A percentile compares a stretch with the other conserved stretches of the same genome.
phyloP scores from a whole-genome alignment of 2,113 vertebrate genomes.

The Hippocampus mohnikei region DNA sequence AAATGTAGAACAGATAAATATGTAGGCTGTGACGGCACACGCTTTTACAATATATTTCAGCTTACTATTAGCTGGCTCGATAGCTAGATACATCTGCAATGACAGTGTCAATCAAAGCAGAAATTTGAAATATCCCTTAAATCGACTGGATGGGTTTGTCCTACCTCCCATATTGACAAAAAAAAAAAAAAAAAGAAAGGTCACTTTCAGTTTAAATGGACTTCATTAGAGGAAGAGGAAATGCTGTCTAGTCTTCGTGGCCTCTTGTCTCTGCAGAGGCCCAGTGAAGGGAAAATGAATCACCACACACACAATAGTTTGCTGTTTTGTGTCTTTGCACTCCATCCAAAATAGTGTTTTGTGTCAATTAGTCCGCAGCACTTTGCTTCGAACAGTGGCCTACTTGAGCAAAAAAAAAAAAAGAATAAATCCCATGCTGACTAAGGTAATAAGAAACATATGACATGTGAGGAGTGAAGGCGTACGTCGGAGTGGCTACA shows the following conservation, averaged over 20 bases:
- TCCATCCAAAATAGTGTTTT: slow-evolving; percentile 47
- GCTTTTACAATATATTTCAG: too few relatives aligned
- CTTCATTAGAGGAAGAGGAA: slow-evolving; percentile 38
- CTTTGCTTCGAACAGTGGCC: slow-evolving; percentile 46
- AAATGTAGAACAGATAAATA: background rate
- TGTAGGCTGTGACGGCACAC: background rate
- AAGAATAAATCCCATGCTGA: background rate
- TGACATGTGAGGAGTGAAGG: background rate
- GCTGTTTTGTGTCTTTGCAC: slow-evolving; percentile 39
- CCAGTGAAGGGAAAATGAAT: slow-evolving; percentile 44
- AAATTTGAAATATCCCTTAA: background rate
- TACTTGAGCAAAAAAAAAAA: slow-evolving; percentile 19
- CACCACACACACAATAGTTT: slow-evolving; percentile 47
- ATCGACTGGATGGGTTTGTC: background rate
- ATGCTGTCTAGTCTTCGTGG: slow-evolving; percentile 45
- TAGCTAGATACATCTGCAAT: background rate
- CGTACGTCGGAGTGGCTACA: background rate
- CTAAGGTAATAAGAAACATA: slow-evolving; percentile 6
- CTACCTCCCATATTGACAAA: slow-evolving; percentile 9
- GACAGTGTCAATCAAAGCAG: background rate
- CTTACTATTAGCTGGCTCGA: too few relatives aligned
- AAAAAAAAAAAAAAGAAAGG: background rate
- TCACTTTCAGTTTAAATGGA: slow-evolving; percentile 13
- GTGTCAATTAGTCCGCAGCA: slow-evolving; percentile 53
- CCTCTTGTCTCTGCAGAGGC: slow-evolving; percentile 54